phyloP scores from a whole-genome alignment of 2,888 invertebrate genomes.

The Criorhina ranunculi region DNA sequence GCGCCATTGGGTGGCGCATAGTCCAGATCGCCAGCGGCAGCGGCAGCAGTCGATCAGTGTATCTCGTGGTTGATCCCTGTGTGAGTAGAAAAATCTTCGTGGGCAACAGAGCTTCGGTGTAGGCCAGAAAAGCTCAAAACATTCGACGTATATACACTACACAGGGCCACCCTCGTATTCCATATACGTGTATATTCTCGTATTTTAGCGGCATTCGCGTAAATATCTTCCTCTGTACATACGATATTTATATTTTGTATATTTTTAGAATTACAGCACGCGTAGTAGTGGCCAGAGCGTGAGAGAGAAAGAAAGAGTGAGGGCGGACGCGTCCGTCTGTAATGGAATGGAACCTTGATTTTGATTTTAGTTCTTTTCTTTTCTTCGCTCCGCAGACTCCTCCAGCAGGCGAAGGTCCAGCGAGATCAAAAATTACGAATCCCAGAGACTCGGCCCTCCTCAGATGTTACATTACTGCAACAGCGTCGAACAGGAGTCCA shows the following conservation, averaged over 20 bases:
- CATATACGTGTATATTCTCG: slow-evolving; percentile 66
- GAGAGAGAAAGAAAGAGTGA: slow-evolving; percentile 58
- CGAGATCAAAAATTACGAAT: slow-evolving; percentile 67
- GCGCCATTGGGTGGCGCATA: slow-evolving; percentile 65
- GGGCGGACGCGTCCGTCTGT: slow-evolving; percentile 63
- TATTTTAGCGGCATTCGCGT: slow-evolving; percentile 68
- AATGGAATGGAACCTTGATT: slow-evolving; percentile 74
- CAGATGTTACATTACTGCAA: slow-evolving; percentile 65
- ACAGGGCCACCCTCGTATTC: slow-evolving; percentile 72
- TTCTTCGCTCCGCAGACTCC: slow-evolving; percentile 64
- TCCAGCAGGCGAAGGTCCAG: slow-evolving; percentile 70
- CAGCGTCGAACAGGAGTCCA: slow-evolving; percentile 57
- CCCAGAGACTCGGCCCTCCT: slow-evolving; percentile 63
- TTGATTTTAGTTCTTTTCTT: slow-evolving; percentile 68
- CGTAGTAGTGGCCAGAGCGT: slow-evolving; percentile 61
- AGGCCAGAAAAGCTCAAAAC: slow-evolving; percentile 62
- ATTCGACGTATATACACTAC: slow-evolving; percentile 55
- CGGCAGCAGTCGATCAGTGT: slow-evolving; percentile 45
- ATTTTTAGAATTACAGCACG: slow-evolving; percentile 77
- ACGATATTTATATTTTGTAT: slow-evolving; percentile 73
- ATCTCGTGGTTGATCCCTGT: slow-evolving; percentile 50
- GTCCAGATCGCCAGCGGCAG: slow-evolving; percentile 29
- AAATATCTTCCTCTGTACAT: slow-evolving; percentile 71
- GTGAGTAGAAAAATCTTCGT: slow-evolving; percentile 25
- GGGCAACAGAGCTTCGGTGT: slow-evolving; percentile 44